phyloP scores from a whole-genome alignment of 2,888 invertebrate genomes.

The Aelia acuminata region DNA sequence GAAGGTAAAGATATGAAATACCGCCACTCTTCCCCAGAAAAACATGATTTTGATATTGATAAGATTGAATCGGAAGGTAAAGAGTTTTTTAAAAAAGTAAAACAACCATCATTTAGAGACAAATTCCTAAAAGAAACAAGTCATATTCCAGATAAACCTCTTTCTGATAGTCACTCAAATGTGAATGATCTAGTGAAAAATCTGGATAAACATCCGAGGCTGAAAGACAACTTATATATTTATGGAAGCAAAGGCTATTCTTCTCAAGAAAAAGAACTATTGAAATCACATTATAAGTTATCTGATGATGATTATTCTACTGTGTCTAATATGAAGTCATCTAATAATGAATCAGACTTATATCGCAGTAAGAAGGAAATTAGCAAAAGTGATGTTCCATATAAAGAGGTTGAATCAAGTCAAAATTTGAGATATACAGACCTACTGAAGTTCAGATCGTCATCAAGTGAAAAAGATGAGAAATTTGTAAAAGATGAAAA shows the following conservation, averaged over 20 bases:
- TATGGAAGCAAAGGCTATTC: slow-evolving; percentile 16
- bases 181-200: slow-evolving; percentile 29
- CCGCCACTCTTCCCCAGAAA: slow-evolving; percentile 57
- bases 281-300: slow-evolving; percentile 19
- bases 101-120: slow-evolving; percentile 53
- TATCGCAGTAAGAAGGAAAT: slow-evolving; percentile 11
- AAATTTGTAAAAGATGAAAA: not conserved
- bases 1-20: slow-evolving; percentile 55
- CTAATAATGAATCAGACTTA: not conserved
- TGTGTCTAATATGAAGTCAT: not conserved
- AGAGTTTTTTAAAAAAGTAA: slow-evolving; percentile 57
- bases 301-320: slow-evolving; percentile 26
- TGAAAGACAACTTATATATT: slow-evolving; percentile 16
- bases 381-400: not conserved
- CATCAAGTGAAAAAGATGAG: not conserved
- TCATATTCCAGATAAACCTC: slow-evolving; percentile 14
- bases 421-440: slow-evolving; percentile 26
- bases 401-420: slow-evolving; percentile 34
- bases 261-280: slow-evolving; percentile 12
- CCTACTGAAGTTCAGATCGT: not conserved
- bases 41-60: slow-evolving; percentile 42
- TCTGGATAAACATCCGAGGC: slow-evolving; percentile 26
- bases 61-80: slow-evolving; percentile 52
- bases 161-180: not conserved
- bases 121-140: slow-evolving; percentile 43